Evolutionary conservation across 1,140 invertebrate species (phyloP), one percentile per base, ranked within the genome.

Genomic region (Prorops nasuta): DNA sequence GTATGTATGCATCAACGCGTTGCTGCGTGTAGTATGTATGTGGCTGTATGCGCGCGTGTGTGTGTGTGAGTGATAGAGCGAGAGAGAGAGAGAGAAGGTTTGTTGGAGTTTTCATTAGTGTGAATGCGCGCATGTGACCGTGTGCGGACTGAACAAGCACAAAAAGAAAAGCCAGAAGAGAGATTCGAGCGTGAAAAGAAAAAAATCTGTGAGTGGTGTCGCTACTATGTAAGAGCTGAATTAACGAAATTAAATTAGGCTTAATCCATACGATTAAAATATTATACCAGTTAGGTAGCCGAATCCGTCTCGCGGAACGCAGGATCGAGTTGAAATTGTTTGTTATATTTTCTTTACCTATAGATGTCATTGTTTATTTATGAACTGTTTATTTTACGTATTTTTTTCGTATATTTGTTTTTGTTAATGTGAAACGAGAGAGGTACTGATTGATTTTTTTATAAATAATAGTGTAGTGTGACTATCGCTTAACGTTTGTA

Each of bases 281-380:
- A n/a, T 53, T 38, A 55, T 22, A 9, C 47, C 3, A 32, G 48
- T 14, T 19, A 38, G 46, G 40, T 36, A 57, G 31, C 46, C 55
- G 54, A 67, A 60, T 69, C 54, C 63, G 56, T 67, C 54, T 54
- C 47, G 56, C 63, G 58, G 51, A 64, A 49, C 35, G 53, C 52
- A 51, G 43, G 44, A 69, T 64, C 42, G 58, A 67, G 51, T 58
- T 64, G 40, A 67, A 62, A 67, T 72, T 69, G 66, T 72, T 74
- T 76, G 72, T 77, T 77, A 74, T 75, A 72, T 74, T 69, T 74
- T 71, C 69, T 71, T 72, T 72, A 66, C 55, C 48, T 62, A 67
- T 69, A 74, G 60, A 72, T 67, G 57, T 71, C 60, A 76, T 76
- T 76, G 74, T 77, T 77, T 74, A 77, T 77, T 77, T 76, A 76